A percentile compares a stretch with the other conserved stretches of the same genome.
Evolutionary conservation across 37 sponge, comb jelly and placozoan genomes (phyloP).

Genomic region (Agelas oroides): DNA sequence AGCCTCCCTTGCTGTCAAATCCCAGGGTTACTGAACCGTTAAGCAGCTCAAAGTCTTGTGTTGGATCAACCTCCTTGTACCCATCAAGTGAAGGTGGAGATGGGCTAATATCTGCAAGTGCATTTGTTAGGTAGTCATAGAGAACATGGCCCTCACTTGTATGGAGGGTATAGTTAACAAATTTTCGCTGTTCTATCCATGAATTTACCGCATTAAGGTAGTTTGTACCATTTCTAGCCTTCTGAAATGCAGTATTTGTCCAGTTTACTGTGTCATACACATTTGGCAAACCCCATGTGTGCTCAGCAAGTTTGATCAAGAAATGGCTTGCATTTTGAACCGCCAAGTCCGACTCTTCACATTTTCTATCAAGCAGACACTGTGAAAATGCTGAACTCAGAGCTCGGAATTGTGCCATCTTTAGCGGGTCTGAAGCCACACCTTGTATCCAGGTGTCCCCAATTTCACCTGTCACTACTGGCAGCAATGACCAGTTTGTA

Average conservation of each 20-base stretch:
- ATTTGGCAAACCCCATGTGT: slow-evolving; percentile 72
- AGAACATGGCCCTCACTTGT: not conserved
- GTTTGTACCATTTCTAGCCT: slow-evolving; percentile 18
- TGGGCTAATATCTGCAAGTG: slow-evolving; percentile 1
- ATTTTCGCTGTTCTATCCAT: slow-evolving; percentile 67
- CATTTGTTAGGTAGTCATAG: not conserved
- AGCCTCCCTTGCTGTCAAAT: slow-evolving; percentile 8
- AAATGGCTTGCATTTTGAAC: slow-evolving; percentile 27
- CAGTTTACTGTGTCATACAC: slow-evolving; percentile 51
- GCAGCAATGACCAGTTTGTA: slow-evolving; percentile 2
- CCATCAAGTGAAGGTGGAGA: not conserved
- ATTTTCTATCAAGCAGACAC: not conserved
- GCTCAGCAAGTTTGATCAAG: slow-evolving; percentile 74
- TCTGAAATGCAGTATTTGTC: slow-evolving; percentile 47
- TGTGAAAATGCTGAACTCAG: slow-evolving; percentile 1
- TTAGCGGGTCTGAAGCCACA: slow-evolving; percentile 67
- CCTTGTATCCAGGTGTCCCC: slow-evolving; percentile 84
- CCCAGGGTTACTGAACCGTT: slow-evolving; percentile 13
- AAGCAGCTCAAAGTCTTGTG: not conserved
- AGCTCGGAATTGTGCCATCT: slow-evolving; percentile 55
- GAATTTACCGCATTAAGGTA: slow-evolving; percentile 32
- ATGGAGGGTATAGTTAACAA: slow-evolving; percentile 32
- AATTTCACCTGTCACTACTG: slow-evolving; percentile 40
- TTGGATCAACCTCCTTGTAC: slow-evolving; percentile 1
- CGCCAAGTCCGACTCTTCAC: slow-evolving; percentile 7